Conservation (phyloP, 2,888 invertebrate genomes). For the Smittia aterrima region DNA sequence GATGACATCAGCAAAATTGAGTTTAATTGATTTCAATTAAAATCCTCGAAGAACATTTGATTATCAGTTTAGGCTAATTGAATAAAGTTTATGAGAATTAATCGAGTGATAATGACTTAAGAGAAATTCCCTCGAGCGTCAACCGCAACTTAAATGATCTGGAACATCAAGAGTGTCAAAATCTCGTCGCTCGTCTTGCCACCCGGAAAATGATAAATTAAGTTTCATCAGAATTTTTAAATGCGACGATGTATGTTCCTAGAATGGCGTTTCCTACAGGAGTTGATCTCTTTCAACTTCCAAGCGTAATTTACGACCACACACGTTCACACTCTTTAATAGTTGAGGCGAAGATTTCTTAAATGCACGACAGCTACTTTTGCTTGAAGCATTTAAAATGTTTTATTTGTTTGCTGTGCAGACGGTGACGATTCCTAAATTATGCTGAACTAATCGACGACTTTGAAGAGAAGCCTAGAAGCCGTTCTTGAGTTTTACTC, state of each 20-base stretch:
- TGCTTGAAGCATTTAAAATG: background rate
- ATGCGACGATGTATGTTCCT: constrained; percentile 6
- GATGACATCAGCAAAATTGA: too few relatives aligned
- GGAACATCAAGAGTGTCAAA: background rate
- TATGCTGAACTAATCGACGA: constrained; percentile 2
- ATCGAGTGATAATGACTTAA: too few relatives aligned
- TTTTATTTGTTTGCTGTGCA: constrained; percentile 7
- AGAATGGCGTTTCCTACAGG: background rate
- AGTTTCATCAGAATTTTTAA: constrained; percentile 13
- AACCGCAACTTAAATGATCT: constrained; percentile 2
- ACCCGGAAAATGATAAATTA: constrained; percentile 1
- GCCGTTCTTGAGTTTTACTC: background rate
- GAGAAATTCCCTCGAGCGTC: too few relatives aligned
- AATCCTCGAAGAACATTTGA: background rate
- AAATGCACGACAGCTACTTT: background rate
- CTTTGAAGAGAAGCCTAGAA: background rate
- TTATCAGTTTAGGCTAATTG: background rate
- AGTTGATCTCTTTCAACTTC: background rate
- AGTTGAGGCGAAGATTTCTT: background rate
- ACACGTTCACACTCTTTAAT: background rate
- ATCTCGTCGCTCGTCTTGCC: background rate
- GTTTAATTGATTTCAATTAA: background rate
- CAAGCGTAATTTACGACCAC: constrained; percentile 11
- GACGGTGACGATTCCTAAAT: background rate
- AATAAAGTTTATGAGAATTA: too few relatives aligned